These are phyloP conservation scores for Capreolus pygargus DNA, from an alignment of 2,113 vertebrate genomes.

Conservation along the genomic window DNA sequence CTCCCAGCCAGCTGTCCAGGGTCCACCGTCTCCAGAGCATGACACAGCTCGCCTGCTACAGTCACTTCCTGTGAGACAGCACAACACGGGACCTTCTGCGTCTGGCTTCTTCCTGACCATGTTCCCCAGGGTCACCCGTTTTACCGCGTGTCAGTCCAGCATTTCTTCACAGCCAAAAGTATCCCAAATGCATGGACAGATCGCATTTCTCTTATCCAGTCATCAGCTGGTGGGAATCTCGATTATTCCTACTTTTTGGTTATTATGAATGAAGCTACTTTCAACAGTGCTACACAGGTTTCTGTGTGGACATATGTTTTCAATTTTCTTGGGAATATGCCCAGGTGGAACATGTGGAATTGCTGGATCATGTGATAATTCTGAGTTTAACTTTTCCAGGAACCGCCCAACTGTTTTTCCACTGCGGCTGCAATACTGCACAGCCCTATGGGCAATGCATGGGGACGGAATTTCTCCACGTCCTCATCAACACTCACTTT, in stretches of 20 bases:
- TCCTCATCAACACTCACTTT: background rate
- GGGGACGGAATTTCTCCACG: background rate
- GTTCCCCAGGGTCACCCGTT: background rate
- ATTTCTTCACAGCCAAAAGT: background rate
- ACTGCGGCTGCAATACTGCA: too few relatives aligned
- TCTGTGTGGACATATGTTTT: too few relatives aligned
- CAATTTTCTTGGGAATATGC: background rate
- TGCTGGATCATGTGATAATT: background rate
- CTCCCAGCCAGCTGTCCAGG: too few relatives aligned
- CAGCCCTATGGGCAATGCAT: accelerated
- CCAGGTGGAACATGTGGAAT: too few relatives aligned
- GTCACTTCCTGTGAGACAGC: background rate
- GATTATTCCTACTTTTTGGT: background rate
- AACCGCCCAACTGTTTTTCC: background rate
- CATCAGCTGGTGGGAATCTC: background rate
- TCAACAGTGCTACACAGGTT: background rate
- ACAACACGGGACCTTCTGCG: accelerated
- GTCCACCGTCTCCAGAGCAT: background rate
- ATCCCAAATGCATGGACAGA: background rate
- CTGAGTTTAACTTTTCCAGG: background rate
- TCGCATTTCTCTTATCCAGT: too few relatives aligned
- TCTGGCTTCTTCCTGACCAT: background rate
- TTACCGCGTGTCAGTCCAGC: too few relatives aligned
- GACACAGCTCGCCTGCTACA: accelerated
- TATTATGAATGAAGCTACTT: too few relatives aligned